Evolutionary conservation across 2,113 vertebrate species (phyloP).

Genomic region (Aleadryas rufinucha): DNA sequence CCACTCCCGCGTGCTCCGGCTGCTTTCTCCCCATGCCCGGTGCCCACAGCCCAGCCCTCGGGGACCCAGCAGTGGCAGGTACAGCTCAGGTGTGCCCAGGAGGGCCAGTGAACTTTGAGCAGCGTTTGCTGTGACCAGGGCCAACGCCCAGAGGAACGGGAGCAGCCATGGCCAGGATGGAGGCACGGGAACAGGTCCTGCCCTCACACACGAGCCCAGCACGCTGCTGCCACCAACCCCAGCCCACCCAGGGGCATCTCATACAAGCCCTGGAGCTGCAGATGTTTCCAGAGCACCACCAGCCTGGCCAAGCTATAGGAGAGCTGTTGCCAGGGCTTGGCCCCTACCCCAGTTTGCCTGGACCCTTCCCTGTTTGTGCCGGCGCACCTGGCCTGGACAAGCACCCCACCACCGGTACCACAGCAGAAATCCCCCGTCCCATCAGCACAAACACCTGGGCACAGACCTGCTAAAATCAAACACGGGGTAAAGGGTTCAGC

Average conservation of each 20-base stretch:
- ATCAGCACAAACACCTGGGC: neutral
- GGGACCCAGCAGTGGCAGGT: neutral
- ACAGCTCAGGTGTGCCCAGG: neutral
- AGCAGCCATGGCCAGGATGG: neutral
- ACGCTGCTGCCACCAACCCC: fast-evolving
- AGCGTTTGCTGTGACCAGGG: neutral
- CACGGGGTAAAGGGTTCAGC: fast-evolving
- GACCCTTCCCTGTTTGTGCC: neutral
- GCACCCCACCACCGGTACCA: neutral
- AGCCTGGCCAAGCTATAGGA: fast-evolving
- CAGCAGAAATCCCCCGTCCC: neutral
- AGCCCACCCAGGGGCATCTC: neutral
- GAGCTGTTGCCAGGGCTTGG: neutral
- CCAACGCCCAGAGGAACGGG: neutral
- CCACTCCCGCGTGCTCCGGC: fast-evolving
- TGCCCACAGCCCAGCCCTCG: neutral
- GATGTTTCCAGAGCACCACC: neutral
- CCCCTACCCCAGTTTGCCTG: fast-evolving
- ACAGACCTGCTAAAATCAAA: neutral
- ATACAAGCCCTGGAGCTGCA: neutral
- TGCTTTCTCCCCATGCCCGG: neutral
- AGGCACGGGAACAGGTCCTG: neutral
- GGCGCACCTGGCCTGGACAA: neutral
- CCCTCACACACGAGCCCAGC: neutral
- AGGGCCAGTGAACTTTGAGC: conserved; percentile 7